phyloP scores from a whole-genome alignment of 2,888 invertebrate species.

The Drosophila paramelanica region DNA sequence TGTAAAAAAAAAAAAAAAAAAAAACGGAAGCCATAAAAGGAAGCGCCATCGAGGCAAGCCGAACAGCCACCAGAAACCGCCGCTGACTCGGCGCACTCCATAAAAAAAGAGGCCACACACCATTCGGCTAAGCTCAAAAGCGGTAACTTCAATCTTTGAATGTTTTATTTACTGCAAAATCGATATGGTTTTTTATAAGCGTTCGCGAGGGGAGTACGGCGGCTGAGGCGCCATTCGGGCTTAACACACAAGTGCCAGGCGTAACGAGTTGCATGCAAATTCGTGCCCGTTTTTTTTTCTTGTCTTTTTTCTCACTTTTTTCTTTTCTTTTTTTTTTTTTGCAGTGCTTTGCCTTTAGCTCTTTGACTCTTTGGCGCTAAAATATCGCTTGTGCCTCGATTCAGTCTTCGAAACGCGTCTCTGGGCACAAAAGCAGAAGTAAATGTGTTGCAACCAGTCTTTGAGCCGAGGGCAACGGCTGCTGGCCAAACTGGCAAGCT shows the following conservation, averaged over 20 bases:
- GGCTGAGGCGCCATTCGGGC: slow-evolving; percentile 47
- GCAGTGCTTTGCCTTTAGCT: slow-evolving; percentile 23
- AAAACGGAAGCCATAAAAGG: slow-evolving; percentile 79
- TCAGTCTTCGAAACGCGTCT: slow-evolving; percentile 44
- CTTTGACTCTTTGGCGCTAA: slow-evolving; percentile 59
- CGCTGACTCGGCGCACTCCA: slow-evolving; percentile 62
- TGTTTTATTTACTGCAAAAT: slow-evolving; percentile 80
- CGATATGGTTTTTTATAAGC: slow-evolving; percentile 67
- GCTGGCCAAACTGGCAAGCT: slow-evolving; percentile 8
- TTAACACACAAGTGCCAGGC: slow-evolving; percentile 79
- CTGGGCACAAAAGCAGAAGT: slow-evolving; percentile 36
- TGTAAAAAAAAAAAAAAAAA: slow-evolving; percentile 3
- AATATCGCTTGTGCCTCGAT: slow-evolving; percentile 60
- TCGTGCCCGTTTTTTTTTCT: slow-evolving; percentile 39
- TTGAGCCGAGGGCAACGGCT: slow-evolving; percentile 1
- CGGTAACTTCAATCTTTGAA: slow-evolving; percentile 80
- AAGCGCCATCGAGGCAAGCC: slow-evolving; percentile 68
- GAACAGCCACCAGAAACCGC: slow-evolving; percentile 38
- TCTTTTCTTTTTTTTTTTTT: slow-evolving; percentile 26
- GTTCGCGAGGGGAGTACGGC: slow-evolving; percentile 17
- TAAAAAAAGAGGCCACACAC: slow-evolving; percentile 77
- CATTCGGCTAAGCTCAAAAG: slow-evolving; percentile 80
- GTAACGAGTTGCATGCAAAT: slow-evolving; percentile 81
- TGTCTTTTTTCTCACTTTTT: neutral
- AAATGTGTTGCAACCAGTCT: slow-evolving; percentile 41